phyloP scores from a whole-genome alignment of 2,888 invertebrate species.

The Harmothoe impar region DNA sequence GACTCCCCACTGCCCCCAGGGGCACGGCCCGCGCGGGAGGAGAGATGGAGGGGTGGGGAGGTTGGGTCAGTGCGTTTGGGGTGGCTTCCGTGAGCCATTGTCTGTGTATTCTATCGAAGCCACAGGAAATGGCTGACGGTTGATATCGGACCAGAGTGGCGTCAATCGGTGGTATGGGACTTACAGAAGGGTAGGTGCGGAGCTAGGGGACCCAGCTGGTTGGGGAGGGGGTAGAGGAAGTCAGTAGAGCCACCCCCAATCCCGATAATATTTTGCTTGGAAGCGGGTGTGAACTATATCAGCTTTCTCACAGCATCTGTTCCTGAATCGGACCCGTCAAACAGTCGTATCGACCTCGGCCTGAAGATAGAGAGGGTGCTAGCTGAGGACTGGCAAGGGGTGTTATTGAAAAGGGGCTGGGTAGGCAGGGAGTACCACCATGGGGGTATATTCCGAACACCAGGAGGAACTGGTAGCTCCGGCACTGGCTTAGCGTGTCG shows the following conservation, averaged over 20 bases:
- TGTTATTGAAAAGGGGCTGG: conserved; percentile 6
- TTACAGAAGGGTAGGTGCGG: not conserved
- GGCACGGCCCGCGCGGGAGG: not conserved
- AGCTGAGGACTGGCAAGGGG: not conserved
- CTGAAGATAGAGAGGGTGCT: not conserved
- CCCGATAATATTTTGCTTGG: conserved; percentile 30
- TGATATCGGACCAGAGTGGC: not conserved
- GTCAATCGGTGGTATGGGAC: not conserved
- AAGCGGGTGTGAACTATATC: conserved; percentile 31
- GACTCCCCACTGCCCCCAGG: not conserved
- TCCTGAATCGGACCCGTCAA: conserved; percentile 19
- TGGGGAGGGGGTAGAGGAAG: not conserved
- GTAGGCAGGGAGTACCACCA: not conserved
- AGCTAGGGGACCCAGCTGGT: not conserved
- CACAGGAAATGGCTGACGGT: not conserved
- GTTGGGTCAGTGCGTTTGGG: not conserved
- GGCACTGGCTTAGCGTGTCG: not conserved
- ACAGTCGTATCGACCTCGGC: not conserved
- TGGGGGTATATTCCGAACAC: not conserved
- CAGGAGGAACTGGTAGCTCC: not conserved
- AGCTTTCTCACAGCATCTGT: conserved; percentile 30
- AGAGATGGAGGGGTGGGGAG: not conserved
- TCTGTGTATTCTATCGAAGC: conserved; percentile 31
- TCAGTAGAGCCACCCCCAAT: not conserved
- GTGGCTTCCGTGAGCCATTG: too few relatives aligned